Evolutionary conservation across 2,797 vertebrate genomes (phyloP).

Genomic region (Morelia viridis): DNA sequence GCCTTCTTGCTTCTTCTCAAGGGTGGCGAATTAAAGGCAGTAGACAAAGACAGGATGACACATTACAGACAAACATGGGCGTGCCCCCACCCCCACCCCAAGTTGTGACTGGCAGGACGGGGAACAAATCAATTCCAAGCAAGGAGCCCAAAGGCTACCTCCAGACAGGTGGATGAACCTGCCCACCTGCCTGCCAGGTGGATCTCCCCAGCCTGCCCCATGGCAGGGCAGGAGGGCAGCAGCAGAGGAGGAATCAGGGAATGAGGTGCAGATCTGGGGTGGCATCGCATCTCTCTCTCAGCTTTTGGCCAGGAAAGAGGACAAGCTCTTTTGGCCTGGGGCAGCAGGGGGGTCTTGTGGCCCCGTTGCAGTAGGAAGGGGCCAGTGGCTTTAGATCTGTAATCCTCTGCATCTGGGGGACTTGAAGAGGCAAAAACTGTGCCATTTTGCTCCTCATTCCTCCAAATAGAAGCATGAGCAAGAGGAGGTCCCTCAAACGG

Average conservation of each 20-base stretch:
- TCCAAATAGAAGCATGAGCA: not conserved
- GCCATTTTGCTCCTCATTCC: not conserved
- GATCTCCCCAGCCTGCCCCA: not conserved
- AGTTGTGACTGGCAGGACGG: not conserved
- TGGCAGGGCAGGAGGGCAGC: not conserved
- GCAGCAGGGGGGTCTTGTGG: not conserved
- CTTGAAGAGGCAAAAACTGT: not conserved
- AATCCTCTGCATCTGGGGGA: not conserved
- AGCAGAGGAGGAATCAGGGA: not conserved
- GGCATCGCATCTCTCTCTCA: not conserved
- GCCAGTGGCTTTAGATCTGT: not conserved
- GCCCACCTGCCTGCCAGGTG: not conserved
- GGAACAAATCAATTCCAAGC: not conserved
- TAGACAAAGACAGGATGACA: constrained; percentile 86
- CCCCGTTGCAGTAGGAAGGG: not conserved
- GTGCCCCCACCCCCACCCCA: not conserved
- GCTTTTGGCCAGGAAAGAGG: not conserved
- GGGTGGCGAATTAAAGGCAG: constrained; percentile 79
- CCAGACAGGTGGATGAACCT: not conserved
- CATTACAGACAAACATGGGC: constrained; percentile 74
- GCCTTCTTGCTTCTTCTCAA: constrained; percentile 93
- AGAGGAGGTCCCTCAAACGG: not conserved
- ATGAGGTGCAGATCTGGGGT: not conserved
- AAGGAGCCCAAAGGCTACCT: not conserved
- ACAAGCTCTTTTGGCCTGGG: not conserved